Conservation (phyloP, 1,140 invertebrate species). For the Aphaenogaster rudis region DNA sequence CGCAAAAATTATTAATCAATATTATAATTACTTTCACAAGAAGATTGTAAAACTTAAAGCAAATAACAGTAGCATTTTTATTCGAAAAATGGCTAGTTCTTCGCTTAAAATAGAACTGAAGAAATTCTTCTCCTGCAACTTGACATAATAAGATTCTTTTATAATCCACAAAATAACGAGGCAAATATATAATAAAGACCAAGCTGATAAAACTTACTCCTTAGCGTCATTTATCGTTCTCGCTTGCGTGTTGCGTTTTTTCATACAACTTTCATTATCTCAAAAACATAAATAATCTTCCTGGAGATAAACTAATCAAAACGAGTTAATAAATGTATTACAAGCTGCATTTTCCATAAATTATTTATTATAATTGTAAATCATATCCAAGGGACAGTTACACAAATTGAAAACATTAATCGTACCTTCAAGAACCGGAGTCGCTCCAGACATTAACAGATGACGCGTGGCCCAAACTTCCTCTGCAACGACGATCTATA, state of each 20-base stretch:
- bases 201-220: slow-evolving; percentile 10
- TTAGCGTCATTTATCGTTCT: neutral
- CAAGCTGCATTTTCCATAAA: slow-evolving; percentile 52
- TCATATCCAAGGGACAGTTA: slow-evolving; percentile 70
- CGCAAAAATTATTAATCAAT: neutral
- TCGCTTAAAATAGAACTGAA: neutral
- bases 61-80: neutral
- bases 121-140: neutral
- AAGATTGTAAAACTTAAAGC: neutral
- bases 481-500: slow-evolving; percentile 58
- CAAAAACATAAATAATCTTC: neutral
- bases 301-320: neutral
- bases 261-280: slow-evolving; percentile 23
- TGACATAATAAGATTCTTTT: slow-evolving; percentile 1
- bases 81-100: neutral
- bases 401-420: slow-evolving; percentile 74
- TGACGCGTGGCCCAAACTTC: slow-evolving; percentile 52
- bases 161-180: neutral
- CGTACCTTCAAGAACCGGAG: slow-evolving; percentile 55
- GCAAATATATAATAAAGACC: slow-evolving; percentile 21
- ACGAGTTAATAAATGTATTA: neutral
- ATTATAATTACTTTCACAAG: neutral
- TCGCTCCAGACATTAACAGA: slow-evolving; percentile 62
- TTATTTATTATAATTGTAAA: slow-evolving; percentile 74
- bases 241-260: slow-evolving; percentile 13